These are phyloP conservation scores for Potamilus streckersoni DNA, from an alignment of 1,140 invertebrate species.

Conservation along the genomic window DNA sequence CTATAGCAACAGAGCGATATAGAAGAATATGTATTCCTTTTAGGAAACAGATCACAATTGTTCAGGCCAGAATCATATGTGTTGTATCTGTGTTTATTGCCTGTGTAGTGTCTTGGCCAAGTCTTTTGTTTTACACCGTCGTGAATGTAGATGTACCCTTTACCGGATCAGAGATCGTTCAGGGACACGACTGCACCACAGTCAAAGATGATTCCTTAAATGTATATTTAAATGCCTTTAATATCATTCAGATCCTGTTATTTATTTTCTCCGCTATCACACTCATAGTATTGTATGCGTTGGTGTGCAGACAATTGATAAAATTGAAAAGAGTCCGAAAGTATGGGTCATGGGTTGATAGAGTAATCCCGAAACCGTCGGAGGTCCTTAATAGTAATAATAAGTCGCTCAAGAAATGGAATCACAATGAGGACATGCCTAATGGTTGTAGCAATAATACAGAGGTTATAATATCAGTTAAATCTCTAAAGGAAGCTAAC, in stretches of 20 bases:
- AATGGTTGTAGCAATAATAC: no score
- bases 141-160: slow-evolving; percentile 13
- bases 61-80: slow-evolving; percentile 16
- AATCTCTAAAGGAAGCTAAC: no score
- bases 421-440: background rate
- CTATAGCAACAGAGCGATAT: slow-evolving; percentile 44
- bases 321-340: slow-evolving; percentile 8
- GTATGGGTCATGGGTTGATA: background rate
- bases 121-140: slow-evolving; percentile 18
- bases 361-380: background rate
- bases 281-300: slow-evolving; percentile 13
- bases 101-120: slow-evolving; percentile 16
- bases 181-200: slow-evolving; percentile 23
- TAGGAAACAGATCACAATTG: slow-evolving; percentile 23
- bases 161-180: background rate
- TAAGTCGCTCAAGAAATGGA: background rate
- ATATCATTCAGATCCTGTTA: slow-evolving; percentile 5
- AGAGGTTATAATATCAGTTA: no score
- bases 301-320: slow-evolving; percentile 9
- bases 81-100: slow-evolving; percentile 7
- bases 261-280: slow-evolving; percentile 5
- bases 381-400: background rate
- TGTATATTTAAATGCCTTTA: slow-evolving; percentile 16
- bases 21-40: slow-evolving; percentile 41
- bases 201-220: slow-evolving; percentile 3